Percentiles rank a stretch among this genome's conserved stretches.
These are phyloP conservation scores for Rhabdomys dilectus DNA, from an alignment of 2,113 vertebrate genomes.

Conservation along the genomic window DNA sequence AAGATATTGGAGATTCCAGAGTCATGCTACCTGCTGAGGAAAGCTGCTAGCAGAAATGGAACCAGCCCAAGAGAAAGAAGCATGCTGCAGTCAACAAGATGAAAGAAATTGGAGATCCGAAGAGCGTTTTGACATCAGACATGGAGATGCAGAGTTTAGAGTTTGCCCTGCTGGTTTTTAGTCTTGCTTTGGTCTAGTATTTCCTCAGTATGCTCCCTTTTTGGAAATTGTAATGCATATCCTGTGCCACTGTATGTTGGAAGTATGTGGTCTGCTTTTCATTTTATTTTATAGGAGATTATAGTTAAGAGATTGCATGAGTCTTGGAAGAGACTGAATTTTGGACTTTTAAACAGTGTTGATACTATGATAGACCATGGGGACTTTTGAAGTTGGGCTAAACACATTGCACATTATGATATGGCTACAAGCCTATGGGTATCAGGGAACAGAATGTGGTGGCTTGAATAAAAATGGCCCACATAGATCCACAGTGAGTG, in stretches of 20 bases:
- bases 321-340: neutral
- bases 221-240: neutral
- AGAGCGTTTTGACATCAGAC: neutral
- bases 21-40: no score
- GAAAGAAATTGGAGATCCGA: neutral
- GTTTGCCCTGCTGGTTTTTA: neutral
- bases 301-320: neutral
- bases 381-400: neutral
- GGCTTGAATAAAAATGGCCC: no score
- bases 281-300: neutral
- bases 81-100: neutral
- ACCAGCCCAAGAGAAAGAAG: no score
- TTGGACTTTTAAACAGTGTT: neutral
- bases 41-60: no score
- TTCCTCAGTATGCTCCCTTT: neutral
- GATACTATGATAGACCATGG: neutral
- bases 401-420: neutral
- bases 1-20: no score
- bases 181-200: neutral
- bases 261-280: neutral
- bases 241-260: neutral
- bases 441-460: no score
- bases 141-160: neutral
- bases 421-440: neutral
- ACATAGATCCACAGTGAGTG: no score